Evolutionary conservation across 2,113 vertebrate species (phyloP).

Genomic region (Alexandromys fortis): DNA sequence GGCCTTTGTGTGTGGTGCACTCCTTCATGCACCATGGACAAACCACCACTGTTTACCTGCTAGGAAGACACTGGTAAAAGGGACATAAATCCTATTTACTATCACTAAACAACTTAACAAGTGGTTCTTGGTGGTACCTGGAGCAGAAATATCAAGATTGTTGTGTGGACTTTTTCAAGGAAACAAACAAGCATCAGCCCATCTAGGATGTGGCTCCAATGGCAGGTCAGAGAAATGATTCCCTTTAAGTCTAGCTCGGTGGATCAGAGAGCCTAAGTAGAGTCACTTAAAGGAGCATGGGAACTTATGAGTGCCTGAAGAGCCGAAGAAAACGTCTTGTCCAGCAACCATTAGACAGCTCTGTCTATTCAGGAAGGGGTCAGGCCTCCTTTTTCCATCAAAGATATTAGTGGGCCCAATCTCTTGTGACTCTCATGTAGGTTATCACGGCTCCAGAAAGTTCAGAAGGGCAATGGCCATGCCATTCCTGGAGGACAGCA

Average conservation of each 20-base stretch:
- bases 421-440: neutral
- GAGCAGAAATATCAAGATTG: neutral
- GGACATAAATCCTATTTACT: neutral
- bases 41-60: neutral
- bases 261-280: too few species aligned
- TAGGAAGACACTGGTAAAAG: neutral
- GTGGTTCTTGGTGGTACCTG: neutral
- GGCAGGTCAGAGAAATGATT: neutral
- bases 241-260: neutral
- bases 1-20: too few species aligned
- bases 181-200: neutral
- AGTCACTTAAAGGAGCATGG: neutral
- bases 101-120: neutral
- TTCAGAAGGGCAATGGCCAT: neutral
- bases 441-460: neutral
- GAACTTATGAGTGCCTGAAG: too few species aligned
- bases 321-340: neutral
- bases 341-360: neutral
- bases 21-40: neutral
- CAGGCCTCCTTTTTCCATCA: too few species aligned
- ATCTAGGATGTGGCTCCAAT: neutral
- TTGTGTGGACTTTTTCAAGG: neutral
- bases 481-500: neutral
- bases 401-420: neutral
- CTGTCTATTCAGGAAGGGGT: neutral